Evolutionary conservation across 1,140 invertebrate genomes (phyloP), one percentile per base, ranked within the genome.

Genomic region (Tyrophagus putrescentiae): DNA sequence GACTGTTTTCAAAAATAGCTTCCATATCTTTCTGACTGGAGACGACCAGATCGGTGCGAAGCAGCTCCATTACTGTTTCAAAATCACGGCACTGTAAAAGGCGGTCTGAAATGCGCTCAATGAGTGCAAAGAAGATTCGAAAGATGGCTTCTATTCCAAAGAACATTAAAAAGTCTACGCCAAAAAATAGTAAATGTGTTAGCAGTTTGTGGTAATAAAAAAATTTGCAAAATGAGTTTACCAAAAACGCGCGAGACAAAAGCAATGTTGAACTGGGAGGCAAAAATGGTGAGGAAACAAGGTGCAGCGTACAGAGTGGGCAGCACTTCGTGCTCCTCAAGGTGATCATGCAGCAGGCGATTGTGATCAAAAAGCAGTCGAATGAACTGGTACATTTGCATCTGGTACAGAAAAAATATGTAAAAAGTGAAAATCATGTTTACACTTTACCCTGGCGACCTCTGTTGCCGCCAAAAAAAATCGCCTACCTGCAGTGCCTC

Each of bases 241-340:
- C 87, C 91, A 72, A 93, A 92, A 1, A 95, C 84, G 63, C 91
- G 78, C 0, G 88, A 83, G 16, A 95, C 90, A 75, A 95, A 94
- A 13, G 88, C 91, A n/a, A 96, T 72, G 0, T 90, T 86, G 72
- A 95, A 96, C 73, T 94, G 90, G 21, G 91, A 94, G 16, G 91
- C 89, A 75, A 95, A 97, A 11, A 96, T 74, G 0, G 92, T 97
- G 0, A 96, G 76, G 65, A 96, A 84, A 91, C 91, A 97, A 0
- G 91, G 90, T 0, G 92, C 89, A 1, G 91, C 90, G 71, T 95
- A 97, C 11, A 96, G 73, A 0, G 89, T 91, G 0, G 91, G 90
- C 0, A 84, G 83, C 4, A 97, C 85, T 71, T 95, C 90, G 67
- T 89, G 79, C 42, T 79, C 76, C 67, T 95, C 89, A 65, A 96